Evolutionary conservation across 2,113 vertebrate species (phyloP), one percentile per base, ranked within the genome.

Genomic region (Halichoeres trimaculatus): DNA sequence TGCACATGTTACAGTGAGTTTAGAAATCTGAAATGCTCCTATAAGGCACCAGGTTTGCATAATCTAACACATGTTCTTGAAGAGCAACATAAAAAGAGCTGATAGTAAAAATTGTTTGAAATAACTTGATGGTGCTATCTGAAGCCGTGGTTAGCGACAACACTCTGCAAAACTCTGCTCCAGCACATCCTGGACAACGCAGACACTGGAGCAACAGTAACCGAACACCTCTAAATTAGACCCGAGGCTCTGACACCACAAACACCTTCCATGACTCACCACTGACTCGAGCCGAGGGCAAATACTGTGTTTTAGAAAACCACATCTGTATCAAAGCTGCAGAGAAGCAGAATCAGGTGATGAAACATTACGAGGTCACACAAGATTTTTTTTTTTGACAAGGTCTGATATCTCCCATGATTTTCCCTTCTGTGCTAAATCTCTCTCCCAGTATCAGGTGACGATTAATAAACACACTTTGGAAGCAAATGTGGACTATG

Each of bases 131-230:
- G 30, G 30, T 30, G 30, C 30, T 30, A 30, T 30, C 30, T 30
- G 3, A 6, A 30, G 30, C 6, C 6, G 30, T 30, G 30, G 30
- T 30, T n/a, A n/a, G n/a, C n/a, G n/a, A n/a, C n/a, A n/a, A n/a
- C n/a, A n/a, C n/a, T n/a, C n/a, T n/a, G n/a, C n/a, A 78, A 88
- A 55, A 41, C 63, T 53, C 78, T 50, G 65, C 74, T 78, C 35
- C 48, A 22, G 24, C 4, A 62, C 14, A 47, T 58, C 69, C 83
- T 36, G 47, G 22, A 54, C 48, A 30, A 52, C 70, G 64, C 68
- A 78, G n/a, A n/a, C 61, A 75, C 76, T 66, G 24, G 70, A 11
- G 75, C 11, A 60, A 64, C 50, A 35, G 84, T 65, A 81, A 87
- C 65, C 56, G 23, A 45, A 84, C 50, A 36, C 66, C 23, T 52